phyloP scores from a whole-genome alignment of 2,888 invertebrate species.

The Crematogaster levior region DNA sequence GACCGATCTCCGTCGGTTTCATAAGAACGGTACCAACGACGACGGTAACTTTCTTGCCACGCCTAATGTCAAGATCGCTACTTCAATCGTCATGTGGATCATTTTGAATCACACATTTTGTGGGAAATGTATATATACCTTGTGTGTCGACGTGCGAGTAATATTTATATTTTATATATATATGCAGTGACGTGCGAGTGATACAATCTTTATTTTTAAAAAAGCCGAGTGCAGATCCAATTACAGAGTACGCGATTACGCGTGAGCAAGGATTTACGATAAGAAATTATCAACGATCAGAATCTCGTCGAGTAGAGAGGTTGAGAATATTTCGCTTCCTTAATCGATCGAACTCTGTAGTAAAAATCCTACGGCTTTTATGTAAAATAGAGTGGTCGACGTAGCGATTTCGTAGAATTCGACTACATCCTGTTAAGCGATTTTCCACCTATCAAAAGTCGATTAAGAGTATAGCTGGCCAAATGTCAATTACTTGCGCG shows the following conservation, averaged over 20 bases:
- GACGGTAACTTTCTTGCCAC: constrained; percentile 66
- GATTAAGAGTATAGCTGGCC: constrained; percentile 17
- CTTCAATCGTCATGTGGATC: constrained; percentile 29
- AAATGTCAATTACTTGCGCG: constrained; percentile 40
- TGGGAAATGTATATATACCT: too few relatives aligned
- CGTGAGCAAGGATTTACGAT: too few relatives aligned
- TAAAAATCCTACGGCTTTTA: background rate
- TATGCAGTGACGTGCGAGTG: too few relatives aligned
- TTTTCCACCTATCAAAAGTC: constrained; percentile 22
- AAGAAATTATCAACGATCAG: background rate
- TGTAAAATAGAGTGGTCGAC: background rate
- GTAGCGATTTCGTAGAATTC: background rate
- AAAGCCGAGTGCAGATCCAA: too few relatives aligned
- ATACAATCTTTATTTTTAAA: background rate
- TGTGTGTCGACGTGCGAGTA: too few relatives aligned
- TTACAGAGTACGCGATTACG: too few relatives aligned
- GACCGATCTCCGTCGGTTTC: constrained; percentile 61
- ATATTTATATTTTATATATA: too few relatives aligned
- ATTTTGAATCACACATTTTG: background rate
- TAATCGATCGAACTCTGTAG: background rate
- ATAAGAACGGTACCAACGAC: constrained; percentile 49
- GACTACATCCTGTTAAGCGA: background rate
- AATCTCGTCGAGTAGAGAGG: background rate
- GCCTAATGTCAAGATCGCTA: constrained; percentile 73
- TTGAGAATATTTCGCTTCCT: background rate